Base-by-base conservation (phyloP, 53 echinoderm and acorn worm genomes). In the Stichopus horrens region DNA sequence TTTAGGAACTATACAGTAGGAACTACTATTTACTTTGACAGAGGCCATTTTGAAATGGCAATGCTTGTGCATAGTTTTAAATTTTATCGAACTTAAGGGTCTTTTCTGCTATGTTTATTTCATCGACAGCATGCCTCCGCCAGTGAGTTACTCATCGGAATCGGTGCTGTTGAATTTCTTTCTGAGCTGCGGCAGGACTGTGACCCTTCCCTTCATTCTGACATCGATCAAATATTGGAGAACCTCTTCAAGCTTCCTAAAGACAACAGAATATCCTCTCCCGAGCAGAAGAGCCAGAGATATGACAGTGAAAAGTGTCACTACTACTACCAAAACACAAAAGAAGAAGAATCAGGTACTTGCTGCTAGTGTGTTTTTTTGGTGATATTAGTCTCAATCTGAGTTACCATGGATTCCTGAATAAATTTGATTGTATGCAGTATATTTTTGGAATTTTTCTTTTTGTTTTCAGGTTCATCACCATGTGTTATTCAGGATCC, bases 91-190 rank as follows among this genome's bases (percentile, higher is more conserved):
- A 14, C 20, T 76, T 21, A n/a, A 13, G 20, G 14, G 76, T 76
- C 9, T n/a, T 23, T 9, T 21, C 16, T 7, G 37, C 37, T 37
- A 37, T 37, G 37, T 37, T 37, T 51, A 21, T 21, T 7, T 73
- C 19, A 66, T 13, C 51, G 59, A 51, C 82, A 97, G 98, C 93
- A 97, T 88, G 76, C 90, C 11, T 94, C 98, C 37, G 93, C 94
- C 5, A 91, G 91, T 14, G 77, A 92, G 78, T 79, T 91, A 53
- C 86, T 95, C n/a, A 85, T 95, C 51, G 90, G 94, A 55, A 91
- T 95, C 74, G 95, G 98, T 55, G 95, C 92, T 6, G 90, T 95
- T 9, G 88, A 90, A 87, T 97, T 97, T 88, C 88, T 97, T 6
- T 94, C 95, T 37, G 91, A 93, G 86, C 90, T 97, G 77, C 85